A percentile compares a stretch with the other conserved stretches of the same genome.
These are phyloP conservation scores for Drosophila serrata DNA, from an alignment of 1,140 invertebrate genomes.

Conservation along the genomic window DNA sequence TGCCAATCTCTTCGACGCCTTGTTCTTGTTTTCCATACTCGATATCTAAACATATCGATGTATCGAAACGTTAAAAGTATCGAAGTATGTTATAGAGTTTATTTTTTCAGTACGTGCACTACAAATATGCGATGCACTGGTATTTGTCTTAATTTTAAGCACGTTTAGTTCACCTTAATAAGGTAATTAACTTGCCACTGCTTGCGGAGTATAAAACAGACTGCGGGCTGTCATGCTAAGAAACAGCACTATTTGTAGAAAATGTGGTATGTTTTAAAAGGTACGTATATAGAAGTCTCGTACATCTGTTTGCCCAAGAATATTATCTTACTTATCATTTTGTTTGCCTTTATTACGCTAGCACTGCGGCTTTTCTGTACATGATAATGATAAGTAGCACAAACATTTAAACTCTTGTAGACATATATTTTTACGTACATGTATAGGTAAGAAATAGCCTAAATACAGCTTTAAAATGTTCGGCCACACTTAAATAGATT, in stretches of 20 bases:
- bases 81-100: background rate
- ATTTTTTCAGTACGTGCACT: background rate
- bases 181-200: background rate
- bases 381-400: conserved; percentile 49
- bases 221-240: conserved; percentile 5
- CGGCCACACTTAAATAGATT: too few species aligned
- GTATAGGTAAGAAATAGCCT: background rate
- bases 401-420: conserved; percentile 14
- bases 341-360: conserved; percentile 68
- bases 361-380: conserved; percentile 56
- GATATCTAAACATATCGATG: conserved; percentile 12
- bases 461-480: too few species aligned
- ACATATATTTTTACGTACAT: background rate
- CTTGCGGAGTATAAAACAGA: background rate
- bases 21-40: conserved; percentile 1
- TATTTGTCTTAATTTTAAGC: background rate
- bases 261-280: conserved; percentile 22
- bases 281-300: conserved; percentile 13
- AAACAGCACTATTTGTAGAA: conserved; percentile 29
- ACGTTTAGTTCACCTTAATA: conserved; percentile 8
- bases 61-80: conserved; percentile 1
- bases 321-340: conserved; percentile 52
- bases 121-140: too few species aligned
- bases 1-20: background rate
- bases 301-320: conserved; percentile 44